Base-by-base conservation (phyloP, 2,888 invertebrate genomes). In the Epirrhoe alternata region DNA sequence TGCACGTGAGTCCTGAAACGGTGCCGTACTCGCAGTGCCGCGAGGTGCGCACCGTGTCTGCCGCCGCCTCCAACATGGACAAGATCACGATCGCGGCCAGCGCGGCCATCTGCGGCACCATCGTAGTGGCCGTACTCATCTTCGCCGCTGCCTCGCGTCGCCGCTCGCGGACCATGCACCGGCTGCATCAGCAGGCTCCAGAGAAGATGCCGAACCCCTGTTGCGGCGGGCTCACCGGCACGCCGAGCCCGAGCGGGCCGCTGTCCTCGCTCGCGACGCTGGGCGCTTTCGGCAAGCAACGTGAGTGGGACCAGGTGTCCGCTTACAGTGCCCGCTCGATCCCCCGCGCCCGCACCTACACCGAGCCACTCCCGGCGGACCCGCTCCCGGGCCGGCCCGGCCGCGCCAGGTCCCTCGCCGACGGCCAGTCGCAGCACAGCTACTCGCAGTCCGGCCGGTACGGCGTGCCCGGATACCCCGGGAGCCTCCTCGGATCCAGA, bases 31-130 rank as follows among this genome's bases (percentile, higher is more conserved):
- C 94, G 69, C 98, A 97, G 88, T 98, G 98, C 82, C 95, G 97
- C 61, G 98, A 98, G 91, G 97, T 98, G 64, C 95, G 98, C 70
- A 98, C 97, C 2, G 97, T 97, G 55, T 95, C 96, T 55, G 96
- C 97, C 16, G 96, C 97, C 54, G 96, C 97, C 60, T 97, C 97
- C 63, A 97, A 97, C 90, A 97, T 98, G 97, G 98, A 98, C 92
- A 98, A 98, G 89, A 97, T 98, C 81, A 98, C 98, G 60, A 98
- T 98, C 80, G 98, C 97, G 30, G 98, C 98, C 4, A 97, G 97
- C 82, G 98, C 98, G 17, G 98, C 98, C 64, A 98, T 98, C 82
- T 98, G 98, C 87, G 97, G 97, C 50, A 98, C 98, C 50, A 97
- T 98, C 77, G 96, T 98, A 66, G 95, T 98, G 53, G 98, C 98